Base-by-base conservation (phyloP, 1,140 invertebrate species). In the Trialeurodes vaporariorum region DNA sequence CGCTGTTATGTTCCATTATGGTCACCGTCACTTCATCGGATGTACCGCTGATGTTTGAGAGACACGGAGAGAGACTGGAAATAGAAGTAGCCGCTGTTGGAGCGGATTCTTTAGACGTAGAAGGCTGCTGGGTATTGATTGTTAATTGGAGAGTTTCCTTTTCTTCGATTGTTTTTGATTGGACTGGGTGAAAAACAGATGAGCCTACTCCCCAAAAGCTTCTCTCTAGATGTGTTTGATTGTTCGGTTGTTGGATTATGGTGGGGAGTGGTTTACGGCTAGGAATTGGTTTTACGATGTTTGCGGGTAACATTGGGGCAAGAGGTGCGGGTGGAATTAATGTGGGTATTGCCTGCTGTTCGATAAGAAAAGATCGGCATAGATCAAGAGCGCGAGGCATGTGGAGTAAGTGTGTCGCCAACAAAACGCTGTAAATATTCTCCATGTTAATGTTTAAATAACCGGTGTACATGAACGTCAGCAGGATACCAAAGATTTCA, bases 401-500 rank as follows among this genome's bases (percentile, higher is more conserved):
- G 72, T 90, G 87, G 23, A 90, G 76, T 59, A 89, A 78, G 76
- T 90, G 87, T 2, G 87, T 88, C 1, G 87, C 87, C 64, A 90
- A 74, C 1, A 90, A 74, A 12, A 90, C 85, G 68, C 84, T 86
- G 77, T 89, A 90, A 63, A 90, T 87, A 75, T 89, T 89, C 26
- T 84, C 83, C 23, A 85, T 76, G 27, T 83, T 88, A 24, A 90
- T 77, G 70, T 89, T 86, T 66, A 90, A 75, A 63, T 84, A 85
- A 1, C 88, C 88, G 1, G 87, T 89, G 77, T 89, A 89, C 87
- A 90, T 89, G 75, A 87, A 90, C 12, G 86, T 85, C 1, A 90
- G 78, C 1, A 91, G 73, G 0, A 86, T 85, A 1, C 85, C 85
- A 72, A 90, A 91, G 60, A 86, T 85, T 68, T 88, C 86, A 1